These are phyloP conservation scores for Microhierax caerulescens DNA, from an alignment of 2,797 vertebrate species.

Conservation along the genomic window DNA sequence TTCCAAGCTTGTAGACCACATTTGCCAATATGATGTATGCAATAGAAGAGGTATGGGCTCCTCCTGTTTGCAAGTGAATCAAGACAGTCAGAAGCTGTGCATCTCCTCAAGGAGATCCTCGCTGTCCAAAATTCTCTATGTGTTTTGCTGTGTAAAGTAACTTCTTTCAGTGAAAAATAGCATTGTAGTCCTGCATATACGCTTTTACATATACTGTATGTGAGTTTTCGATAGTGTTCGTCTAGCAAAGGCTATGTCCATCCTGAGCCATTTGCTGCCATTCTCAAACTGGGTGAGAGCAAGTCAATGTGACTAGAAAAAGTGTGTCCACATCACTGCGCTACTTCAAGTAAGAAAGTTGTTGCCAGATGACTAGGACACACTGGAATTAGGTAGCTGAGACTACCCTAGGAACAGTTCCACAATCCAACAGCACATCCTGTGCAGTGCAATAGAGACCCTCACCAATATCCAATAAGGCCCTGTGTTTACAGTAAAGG, in stretches of 20 bases:
- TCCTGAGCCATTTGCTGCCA: not conserved
- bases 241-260: not conserved
- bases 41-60: not conserved
- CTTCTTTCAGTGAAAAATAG: not conserved
- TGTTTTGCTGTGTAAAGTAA: not conserved
- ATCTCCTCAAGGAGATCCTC: not conserved
- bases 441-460: not conserved
- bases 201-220: fast-evolving
- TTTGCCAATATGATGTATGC: not conserved
- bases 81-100: not conserved
- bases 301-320: not conserved
- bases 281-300: not conserved
- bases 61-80: not conserved
- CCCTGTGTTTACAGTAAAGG: not conserved
- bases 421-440: not conserved
- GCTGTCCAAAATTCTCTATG: not conserved
- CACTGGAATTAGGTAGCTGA: not conserved
- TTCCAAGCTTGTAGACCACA: not conserved
- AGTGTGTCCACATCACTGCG: not conserved
- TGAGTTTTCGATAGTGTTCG: not conserved
- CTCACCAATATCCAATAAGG: fast-evolving
- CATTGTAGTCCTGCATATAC: not conserved
- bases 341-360: not conserved
- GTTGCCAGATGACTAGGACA: not conserved
- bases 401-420: not conserved